phyloP scores from a whole-genome alignment of 1,140 invertebrate genomes.

The Drosophila triauraria region DNA sequence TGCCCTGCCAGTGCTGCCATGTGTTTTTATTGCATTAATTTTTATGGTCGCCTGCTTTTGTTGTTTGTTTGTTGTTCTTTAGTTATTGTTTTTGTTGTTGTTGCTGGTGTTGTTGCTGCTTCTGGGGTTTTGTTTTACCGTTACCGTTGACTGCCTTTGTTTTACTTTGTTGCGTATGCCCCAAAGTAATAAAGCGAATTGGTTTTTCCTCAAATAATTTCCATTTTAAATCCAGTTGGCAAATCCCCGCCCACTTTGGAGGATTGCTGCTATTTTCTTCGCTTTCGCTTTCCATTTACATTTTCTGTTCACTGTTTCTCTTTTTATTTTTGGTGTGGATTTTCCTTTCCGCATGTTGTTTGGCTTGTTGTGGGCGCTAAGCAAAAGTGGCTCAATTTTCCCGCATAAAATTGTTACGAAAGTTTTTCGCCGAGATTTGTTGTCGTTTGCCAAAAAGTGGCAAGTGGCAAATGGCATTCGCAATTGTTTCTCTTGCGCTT shows the following conservation, averaged over 20 bases:
- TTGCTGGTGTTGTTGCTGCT: slow-evolving; percentile 21
- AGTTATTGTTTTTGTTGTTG: slow-evolving; percentile 30
- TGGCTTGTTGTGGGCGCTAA: slow-evolving; percentile 39
- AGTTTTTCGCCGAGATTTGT: slow-evolving; percentile 78
- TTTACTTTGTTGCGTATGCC: slow-evolving; percentile 80
- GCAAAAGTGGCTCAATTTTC: slow-evolving; percentile 79
- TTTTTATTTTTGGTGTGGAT: slow-evolving; percentile 14
- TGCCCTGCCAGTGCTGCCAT: slow-evolving; percentile 53
- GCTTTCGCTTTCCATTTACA: slow-evolving; percentile 6
- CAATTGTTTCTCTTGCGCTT: slow-evolving; percentile 62
- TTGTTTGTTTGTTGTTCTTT: slow-evolving; percentile 39
- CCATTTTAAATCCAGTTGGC: slow-evolving; percentile 82
- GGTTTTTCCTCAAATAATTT: slow-evolving; percentile 80
- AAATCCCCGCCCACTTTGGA: slow-evolving; percentile 60
- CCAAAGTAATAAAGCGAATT: slow-evolving; percentile 83
- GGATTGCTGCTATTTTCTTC: slow-evolving; percentile 36
- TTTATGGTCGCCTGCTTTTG: slow-evolving; percentile 72
- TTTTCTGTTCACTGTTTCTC: neutral
- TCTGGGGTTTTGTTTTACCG: slow-evolving; percentile 33
- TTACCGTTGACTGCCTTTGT: slow-evolving; percentile 68
- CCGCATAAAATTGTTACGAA: slow-evolving; percentile 72
- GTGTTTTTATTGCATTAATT: slow-evolving; percentile 84
- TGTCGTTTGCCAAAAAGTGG: slow-evolving; percentile 53
- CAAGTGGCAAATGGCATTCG: slow-evolving; percentile 68
- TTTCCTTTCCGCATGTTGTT: slow-evolving; percentile 21